Conservation (phyloP, 2,888 invertebrate species). For the Hemicrepidius hirtus region DNA sequence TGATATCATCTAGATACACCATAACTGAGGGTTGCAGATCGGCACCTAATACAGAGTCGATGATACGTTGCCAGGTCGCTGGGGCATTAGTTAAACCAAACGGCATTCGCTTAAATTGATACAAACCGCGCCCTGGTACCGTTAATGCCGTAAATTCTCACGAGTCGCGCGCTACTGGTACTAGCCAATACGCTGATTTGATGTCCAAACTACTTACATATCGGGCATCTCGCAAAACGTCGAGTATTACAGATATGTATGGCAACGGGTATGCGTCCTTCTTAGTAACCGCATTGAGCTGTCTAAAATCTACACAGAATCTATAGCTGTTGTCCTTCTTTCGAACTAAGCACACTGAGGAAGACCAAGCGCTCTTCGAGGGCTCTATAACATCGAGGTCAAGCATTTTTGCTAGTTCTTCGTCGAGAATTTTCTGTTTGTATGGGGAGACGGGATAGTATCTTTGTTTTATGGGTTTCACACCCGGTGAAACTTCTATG, state of each 20-base stretch:
- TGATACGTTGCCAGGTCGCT: neutral
- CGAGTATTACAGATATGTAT: neutral
- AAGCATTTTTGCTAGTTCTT: slow-evolving; percentile 56
- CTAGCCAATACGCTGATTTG: slow-evolving; percentile 15
- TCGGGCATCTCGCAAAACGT: neutral
- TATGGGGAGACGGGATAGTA: slow-evolving; percentile 50
- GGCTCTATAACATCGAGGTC: slow-evolving; percentile 50
- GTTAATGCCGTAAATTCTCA: slow-evolving; percentile 2
- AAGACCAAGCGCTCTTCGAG: slow-evolving; percentile 54
- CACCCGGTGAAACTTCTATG: too few relatives aligned
- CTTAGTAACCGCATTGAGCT: neutral
- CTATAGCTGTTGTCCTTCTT: slow-evolving; percentile 52
- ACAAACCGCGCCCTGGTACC: slow-evolving; percentile 16
- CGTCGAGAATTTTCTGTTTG: slow-evolving; percentile 41
- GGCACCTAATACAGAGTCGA: slow-evolving; percentile 1
- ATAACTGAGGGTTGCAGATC: slow-evolving; percentile 2
- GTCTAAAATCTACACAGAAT: neutral
- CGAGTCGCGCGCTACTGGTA: neutral
- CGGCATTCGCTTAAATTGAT: slow-evolving; percentile 4
- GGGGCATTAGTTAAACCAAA: slow-evolving; percentile 21
- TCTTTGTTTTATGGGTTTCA: slow-evolving; percentile 46
- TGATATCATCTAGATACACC: slow-evolving; percentile 17
- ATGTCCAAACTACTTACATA: slow-evolving; percentile 10
- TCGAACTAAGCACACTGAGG: slow-evolving; percentile 54
- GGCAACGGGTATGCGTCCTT: neutral